Conservation (phyloP, 2,797 vertebrate species). For the Lepus townsendii region DNA sequence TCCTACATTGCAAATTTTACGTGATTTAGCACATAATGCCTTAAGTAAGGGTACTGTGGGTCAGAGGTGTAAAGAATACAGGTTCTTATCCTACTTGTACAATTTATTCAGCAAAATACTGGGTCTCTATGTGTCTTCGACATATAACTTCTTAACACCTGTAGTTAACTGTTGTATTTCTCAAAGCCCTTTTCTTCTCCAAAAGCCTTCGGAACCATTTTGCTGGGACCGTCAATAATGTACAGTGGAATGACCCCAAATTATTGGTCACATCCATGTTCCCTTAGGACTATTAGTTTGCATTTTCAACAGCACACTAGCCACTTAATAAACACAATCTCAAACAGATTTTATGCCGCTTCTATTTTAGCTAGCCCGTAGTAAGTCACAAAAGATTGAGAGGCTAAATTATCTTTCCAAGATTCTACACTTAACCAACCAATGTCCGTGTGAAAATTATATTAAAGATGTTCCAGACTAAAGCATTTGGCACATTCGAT, state of each 20-base stretch:
- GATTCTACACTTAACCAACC: neutral
- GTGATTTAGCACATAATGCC: neutral
- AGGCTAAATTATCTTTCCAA: slow-evolving; percentile 10
- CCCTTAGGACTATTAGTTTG: neutral
- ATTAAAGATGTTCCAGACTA: neutral
- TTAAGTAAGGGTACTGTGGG: neutral
- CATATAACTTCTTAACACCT: slow-evolving; percentile 25
- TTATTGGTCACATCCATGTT: neutral
- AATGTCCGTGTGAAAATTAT: neutral
- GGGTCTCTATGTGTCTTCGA: neutral
- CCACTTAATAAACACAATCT: slow-evolving; percentile 1
- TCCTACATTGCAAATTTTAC: slow-evolving; percentile 41
- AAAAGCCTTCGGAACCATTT: neutral
- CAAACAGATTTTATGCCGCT: neutral
- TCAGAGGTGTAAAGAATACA: neutral
- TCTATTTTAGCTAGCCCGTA: neutral
- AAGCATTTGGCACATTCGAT: neutral
- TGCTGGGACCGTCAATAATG: neutral
- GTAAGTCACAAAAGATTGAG: neutral
- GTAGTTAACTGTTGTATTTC: neutral
- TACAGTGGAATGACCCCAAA: slow-evolving; percentile 29
- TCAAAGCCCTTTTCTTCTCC: neutral
- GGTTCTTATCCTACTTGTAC: neutral
- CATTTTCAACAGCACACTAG: neutral
- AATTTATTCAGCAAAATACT: slow-evolving; percentile 31